A percentile compares a stretch with the other conserved stretches of the same genome.
Evolutionary conservation across 2,113 vertebrate genomes (phyloP).

Genomic region (Pholis gunnellus): DNA sequence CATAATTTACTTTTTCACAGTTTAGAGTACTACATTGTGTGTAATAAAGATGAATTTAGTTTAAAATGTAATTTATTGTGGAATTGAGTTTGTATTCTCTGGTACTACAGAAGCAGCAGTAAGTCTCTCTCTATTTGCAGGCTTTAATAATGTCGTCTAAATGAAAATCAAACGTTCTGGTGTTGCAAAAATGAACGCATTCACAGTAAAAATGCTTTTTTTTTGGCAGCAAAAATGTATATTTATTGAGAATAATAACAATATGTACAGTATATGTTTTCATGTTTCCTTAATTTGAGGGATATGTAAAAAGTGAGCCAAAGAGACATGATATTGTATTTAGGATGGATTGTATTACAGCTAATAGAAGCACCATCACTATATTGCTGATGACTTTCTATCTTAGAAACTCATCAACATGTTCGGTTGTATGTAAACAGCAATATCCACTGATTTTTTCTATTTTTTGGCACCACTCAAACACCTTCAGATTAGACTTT

Average conservation of each 20-base stretch:
- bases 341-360: neutral
- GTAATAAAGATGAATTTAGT: constrained; percentile 2
- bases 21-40: neutral
- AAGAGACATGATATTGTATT: neutral
- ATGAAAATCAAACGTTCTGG: neutral
- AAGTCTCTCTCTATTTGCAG: neutral
- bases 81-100: neutral
- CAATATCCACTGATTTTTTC: neutral
- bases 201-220: neutral
- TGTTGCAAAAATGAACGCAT: neutral
- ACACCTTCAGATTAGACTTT: neutral
- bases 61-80: neutral
- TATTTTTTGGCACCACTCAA: neutral
- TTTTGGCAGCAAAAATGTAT: neutral
- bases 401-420: neutral
- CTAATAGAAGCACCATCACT: neutral
- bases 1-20: neutral
- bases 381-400: neutral
- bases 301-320: neutral
- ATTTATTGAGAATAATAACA: neutral
- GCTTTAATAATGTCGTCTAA: neutral
- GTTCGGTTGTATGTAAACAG: neutral
- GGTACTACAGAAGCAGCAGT: neutral
- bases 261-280: neutral
- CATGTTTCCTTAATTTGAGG: neutral